Evolutionary conservation across 2,888 invertebrate genomes (phyloP).

Genomic region (Athalia circularis): DNA sequence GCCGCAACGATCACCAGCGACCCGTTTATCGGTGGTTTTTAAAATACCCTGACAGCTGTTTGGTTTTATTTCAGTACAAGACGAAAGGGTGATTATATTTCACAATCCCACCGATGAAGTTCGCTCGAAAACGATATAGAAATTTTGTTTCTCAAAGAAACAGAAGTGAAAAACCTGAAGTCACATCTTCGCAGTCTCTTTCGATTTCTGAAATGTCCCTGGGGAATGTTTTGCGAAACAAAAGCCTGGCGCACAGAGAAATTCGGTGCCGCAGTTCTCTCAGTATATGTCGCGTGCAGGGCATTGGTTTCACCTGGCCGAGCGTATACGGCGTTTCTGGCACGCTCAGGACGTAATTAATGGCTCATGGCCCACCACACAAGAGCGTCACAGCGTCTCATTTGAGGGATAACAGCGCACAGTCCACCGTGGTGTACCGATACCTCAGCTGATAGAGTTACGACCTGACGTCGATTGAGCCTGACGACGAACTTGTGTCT

Average conservation of each 20-base stretch:
- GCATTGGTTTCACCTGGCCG: constrained; percentile 38
- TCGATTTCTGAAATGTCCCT: no score
- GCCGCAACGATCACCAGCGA: no score
- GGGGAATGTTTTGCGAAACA: no score
- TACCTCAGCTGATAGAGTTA: constrained; percentile 10
- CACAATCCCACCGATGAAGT: no score
- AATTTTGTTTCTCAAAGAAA: no score
- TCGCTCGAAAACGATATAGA: no score
- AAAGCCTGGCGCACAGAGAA: background rate
- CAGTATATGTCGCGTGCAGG: constrained; percentile 29
- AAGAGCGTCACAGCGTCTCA: background rate
- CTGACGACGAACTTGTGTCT: constrained; percentile 33
- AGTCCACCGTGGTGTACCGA: constrained; percentile 6
- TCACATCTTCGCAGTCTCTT: no score
- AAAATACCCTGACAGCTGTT: no score
- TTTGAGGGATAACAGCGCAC: constrained; percentile 27
- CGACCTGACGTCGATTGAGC: constrained; percentile 28
- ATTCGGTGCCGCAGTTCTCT: background rate
- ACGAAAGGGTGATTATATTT: no score
- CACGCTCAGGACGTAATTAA: constrained; percentile 60
- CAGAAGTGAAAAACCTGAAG: no score
- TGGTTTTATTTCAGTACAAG: no score
- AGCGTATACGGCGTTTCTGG: constrained; percentile 27
- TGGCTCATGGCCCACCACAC: constrained; percentile 55
- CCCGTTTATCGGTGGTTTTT: no score